Evolutionary conservation across 2,888 invertebrate genomes (phyloP), one percentile per base, ranked within the genome.

Genomic region (Drosophila siamana): DNA sequence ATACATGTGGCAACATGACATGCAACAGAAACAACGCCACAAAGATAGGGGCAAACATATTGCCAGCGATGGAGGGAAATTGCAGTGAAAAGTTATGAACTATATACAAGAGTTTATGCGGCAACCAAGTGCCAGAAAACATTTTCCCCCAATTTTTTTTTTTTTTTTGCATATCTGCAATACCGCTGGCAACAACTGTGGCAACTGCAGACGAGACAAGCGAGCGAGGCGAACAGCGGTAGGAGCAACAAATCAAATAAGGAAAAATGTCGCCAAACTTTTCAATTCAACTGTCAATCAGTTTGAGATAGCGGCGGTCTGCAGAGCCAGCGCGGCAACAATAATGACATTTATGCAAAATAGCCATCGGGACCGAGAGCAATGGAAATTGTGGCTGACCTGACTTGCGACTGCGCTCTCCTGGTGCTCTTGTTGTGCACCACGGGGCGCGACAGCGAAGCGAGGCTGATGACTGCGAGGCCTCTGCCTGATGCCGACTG

Each of bases 241-340:
- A 59, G 55, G 64, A 67, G 74, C 77, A 70, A 84, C 88, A 85
- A 86, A 89, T 88, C 90, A 90, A 89, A 89, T 89, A 90, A 89
- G 85, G 88, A 89, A 84, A 90, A 90, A 89, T 89, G 90, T 90
- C 91, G 88, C 91, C 90, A 90, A 90, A 86, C 86, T 89, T 90
- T 91, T 89, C 90, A 88, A 90, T 90, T 90, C 90, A 90, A 90
- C 90, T 91, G 90, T 90, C 90, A 90, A 90, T 90, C 90, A 90
- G 88, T 89, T 86, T 91, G 91, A 90, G 88, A 88, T 85, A 88
- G 89, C 89, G 74, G 84, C 78, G 78, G 86, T 69, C 67, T 50
- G 75, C 50, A 79, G 85, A 78, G 81, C 51, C 74, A 84, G 81
- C 87, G 81, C 87, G 85, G 76, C 79, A 88, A 86, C 85, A 86